These are phyloP conservation scores for Phylloscopus whistleri DNA, from an alignment of 2,113 vertebrate genomes.

Conservation along the genomic window DNA sequence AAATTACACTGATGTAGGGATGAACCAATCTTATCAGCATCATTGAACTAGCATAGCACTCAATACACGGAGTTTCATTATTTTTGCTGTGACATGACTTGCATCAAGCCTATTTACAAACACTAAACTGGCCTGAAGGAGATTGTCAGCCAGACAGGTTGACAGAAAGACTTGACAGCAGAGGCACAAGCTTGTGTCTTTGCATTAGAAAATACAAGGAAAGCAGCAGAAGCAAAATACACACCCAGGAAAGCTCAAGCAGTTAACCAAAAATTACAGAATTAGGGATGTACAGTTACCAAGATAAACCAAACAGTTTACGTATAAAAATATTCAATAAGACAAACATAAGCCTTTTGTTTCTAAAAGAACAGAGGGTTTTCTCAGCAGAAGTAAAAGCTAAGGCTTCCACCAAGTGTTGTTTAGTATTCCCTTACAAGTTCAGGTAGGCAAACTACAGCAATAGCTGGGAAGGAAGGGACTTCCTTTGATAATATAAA, in stretches of 20 bases:
- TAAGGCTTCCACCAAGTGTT: background rate
- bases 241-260: background rate
- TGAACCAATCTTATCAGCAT: background rate
- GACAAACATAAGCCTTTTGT: background rate
- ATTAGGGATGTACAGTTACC: background rate
- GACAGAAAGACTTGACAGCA: slow-evolving; percentile 27
- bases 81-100: slow-evolving; percentile 55
- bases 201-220: background rate
- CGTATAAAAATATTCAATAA: background rate
- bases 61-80: background rate
- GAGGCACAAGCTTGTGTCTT: background rate
- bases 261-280: background rate
- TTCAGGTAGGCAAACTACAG: background rate
- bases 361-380: background rate
- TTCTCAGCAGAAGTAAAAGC: background rate
- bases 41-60: background rate
- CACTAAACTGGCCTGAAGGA: background rate
- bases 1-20: slow-evolving; percentile 30
- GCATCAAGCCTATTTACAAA: slow-evolving; percentile 50
- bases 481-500: background rate
- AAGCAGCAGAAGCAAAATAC: background rate
- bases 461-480: background rate
- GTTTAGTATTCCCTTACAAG: background rate
- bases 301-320: background rate
- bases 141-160: slow-evolving; percentile 3